Evolutionary conservation across 2,113 vertebrate species (phyloP), one percentile per base, ranked within the genome.

Genomic region (Gopherus evgoodei): DNA sequence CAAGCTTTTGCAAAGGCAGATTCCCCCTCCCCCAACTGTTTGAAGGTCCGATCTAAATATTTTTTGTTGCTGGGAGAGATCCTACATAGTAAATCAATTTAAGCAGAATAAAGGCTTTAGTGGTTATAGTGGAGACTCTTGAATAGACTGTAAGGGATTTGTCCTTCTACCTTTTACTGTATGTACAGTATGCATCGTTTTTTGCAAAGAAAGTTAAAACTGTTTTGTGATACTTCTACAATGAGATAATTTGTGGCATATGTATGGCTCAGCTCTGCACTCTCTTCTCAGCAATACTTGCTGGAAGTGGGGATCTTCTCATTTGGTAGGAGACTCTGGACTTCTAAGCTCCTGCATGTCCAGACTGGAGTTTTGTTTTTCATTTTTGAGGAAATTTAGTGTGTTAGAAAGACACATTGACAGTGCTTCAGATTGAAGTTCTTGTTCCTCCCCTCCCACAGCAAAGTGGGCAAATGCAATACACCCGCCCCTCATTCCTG

Each of bases 51-150:
- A 16, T 80, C 81, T 80, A 76, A 92, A 82, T 96, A 96, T 97
- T 98, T 98, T 97, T 97, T 86, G 97, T 98, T 98, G 96, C 97
- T 98, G 98, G 98, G 97, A 93, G 97, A 97, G 89, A 97, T 94
- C 91, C 83, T 79, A 49, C 78, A 31, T 52, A 87, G 81, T 93
- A 90, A 90, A 96, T 91, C 29, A 96, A 12, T 96, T 91, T 88
- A 85, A 76, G 76, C 4, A 29, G 91, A 81, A 87, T 92, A 81
- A 90, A 94, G 86, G 81, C 65, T 93, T 90, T 65, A 96, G 97
- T 97, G 97, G 96, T 98, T 90, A 62, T 91, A 7, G 1, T 87
- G 94, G 93, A 96, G 91, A 3, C 50, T 87, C 83, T 94, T 83
- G 59, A 91, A 89, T 83, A 93, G 92, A 89, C 90, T 97, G 86